Conservation (phyloP, 2,113 vertebrate species). For the Telmatochromis sp. region DNA sequence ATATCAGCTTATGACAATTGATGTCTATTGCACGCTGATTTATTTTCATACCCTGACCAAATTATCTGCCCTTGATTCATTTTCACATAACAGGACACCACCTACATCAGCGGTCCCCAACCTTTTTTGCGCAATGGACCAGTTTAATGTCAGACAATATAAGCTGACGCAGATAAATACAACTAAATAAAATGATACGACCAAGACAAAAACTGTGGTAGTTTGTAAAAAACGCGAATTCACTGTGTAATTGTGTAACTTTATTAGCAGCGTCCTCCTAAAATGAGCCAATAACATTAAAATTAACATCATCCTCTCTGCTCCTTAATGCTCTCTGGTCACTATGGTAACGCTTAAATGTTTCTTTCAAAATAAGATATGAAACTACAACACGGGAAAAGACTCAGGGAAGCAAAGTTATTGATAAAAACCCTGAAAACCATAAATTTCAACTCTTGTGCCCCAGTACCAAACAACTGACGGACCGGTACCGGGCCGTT, state of each 20-base stretch:
- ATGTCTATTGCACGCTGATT: not conserved
- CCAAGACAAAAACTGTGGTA: not conserved
- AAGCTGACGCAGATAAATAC: not conserved
- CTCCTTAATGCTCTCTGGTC: not conserved
- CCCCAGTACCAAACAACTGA: not conserved
- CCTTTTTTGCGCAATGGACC: rapidly evolving
- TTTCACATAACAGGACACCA: rapidly evolving
- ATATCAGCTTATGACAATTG: not conserved
- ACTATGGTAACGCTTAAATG: rapidly evolving
- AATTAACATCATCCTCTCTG: not conserved
- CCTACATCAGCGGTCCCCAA: not conserved
- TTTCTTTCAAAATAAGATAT: not conserved
- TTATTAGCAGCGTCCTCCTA: rapidly evolving
- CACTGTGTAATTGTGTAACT: not conserved
- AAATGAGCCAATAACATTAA: not conserved
- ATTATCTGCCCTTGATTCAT: not conserved
- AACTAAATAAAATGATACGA: not conserved
- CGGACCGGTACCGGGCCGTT: rapidly evolving
- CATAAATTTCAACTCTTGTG: not conserved
- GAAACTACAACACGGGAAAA: not conserved
- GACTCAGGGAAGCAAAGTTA: rapidly evolving
- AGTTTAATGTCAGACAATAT: not conserved
- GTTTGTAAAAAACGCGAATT: rapidly evolving
- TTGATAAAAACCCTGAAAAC: not conserved
- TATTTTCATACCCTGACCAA: not conserved